A percentile compares a stretch with the other conserved stretches of the same genome.
Evolutionary conservation across 2,797 vertebrate genomes (phyloP).

Genomic region (Anguilla pacifica): DNA sequence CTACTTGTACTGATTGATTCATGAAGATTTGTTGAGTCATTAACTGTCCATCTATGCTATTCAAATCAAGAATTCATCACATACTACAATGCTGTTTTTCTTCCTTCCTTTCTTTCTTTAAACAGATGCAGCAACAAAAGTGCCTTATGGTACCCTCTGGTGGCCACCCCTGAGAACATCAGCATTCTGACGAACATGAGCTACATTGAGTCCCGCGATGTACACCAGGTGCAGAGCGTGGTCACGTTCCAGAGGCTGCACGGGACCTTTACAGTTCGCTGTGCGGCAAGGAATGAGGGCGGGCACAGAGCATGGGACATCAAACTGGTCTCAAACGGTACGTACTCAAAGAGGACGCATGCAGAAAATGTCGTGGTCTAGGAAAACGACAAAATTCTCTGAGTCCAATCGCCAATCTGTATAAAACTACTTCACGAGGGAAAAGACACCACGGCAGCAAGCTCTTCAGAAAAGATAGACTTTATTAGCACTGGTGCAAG

Average conservation of each 20-base stretch:
- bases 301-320: slow-evolving; percentile 76
- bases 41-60: neutral
- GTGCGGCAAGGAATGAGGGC: slow-evolving; percentile 77
- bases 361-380: too few relatives aligned
- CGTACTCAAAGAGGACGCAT: slow-evolving; percentile 48
- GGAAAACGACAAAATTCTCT: too few relatives aligned
- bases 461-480: too few relatives aligned
- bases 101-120: neutral
- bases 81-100: too few relatives aligned
- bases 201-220: slow-evolving; percentile 70
- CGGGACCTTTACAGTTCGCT: slow-evolving; percentile 81
- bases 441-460: too few relatives aligned
- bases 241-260: slow-evolving; percentile 82
- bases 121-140: slow-evolving; percentile 74
- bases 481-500: too few relatives aligned
- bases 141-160: slow-evolving; percentile 69
- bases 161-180: slow-evolving; percentile 67
- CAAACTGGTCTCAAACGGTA: slow-evolving; percentile 86
- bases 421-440: too few relatives aligned
- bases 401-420: too few relatives aligned
- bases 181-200: slow-evolving; percentile 72
- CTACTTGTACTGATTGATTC: neutral
- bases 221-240: slow-evolving; percentile 80
- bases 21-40: neutral
- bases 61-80: neutral